phyloP scores from a whole-genome alignment of 2,797 vertebrate species.

The Periparus ater region DNA sequence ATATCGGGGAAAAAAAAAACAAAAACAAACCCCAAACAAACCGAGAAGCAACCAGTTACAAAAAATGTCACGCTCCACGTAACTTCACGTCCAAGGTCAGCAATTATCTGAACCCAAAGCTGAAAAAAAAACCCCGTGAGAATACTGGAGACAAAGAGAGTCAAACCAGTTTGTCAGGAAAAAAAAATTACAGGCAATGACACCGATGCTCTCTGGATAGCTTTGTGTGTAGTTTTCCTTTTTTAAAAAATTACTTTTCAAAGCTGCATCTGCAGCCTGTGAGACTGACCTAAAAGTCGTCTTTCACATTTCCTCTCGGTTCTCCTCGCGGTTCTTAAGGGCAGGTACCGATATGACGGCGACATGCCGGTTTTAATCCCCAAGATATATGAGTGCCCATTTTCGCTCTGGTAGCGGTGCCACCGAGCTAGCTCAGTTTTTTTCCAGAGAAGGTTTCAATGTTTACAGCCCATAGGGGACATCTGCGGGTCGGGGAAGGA shows the following conservation, averaged over 20 bases:
- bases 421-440: neutral
- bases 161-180: conserved; percentile 1
- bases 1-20: rapidly evolving
- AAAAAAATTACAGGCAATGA: neutral
- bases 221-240: neutral
- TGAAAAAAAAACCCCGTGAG: neutral
- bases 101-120: conserved; percentile 1
- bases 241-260: neutral
- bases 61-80: neutral
- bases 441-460: neutral
- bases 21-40: neutral
- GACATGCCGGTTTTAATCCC: neutral
- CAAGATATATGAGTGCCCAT: neutral
- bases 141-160: conserved; percentile 28
- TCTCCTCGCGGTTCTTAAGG: neutral
- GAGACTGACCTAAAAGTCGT: neutral
- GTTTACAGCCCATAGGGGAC: neutral
- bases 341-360: neutral
- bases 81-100: conserved; percentile 35
- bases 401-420: neutral
- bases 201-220: neutral
- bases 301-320: neutral
- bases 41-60: neutral
- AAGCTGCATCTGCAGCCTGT: neutral
- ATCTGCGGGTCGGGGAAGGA: neutral